Evolutionary conservation across 2,113 vertebrate species (phyloP).

Genomic region (Eublepharis macularius): DNA sequence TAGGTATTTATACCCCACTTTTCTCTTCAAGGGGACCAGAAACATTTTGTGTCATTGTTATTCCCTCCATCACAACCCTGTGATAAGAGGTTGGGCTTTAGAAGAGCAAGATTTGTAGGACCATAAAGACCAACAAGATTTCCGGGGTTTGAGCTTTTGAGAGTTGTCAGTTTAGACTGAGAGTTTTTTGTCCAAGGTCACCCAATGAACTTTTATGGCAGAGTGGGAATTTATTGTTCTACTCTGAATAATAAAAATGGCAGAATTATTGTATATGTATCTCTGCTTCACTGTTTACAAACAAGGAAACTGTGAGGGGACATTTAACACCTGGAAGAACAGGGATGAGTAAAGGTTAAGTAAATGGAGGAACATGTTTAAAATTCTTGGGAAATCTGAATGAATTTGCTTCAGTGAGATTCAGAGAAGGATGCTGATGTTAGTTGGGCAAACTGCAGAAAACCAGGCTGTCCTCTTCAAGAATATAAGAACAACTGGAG

Average conservation of each 20-base stretch:
- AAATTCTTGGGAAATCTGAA: conserved; percentile 4
- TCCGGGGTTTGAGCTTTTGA: no score
- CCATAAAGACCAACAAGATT: no score
- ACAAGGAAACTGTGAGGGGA: conserved; percentile 3
- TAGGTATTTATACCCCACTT: no score
- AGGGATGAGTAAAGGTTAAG: background rate
- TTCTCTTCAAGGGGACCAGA: no score
- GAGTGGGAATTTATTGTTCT: background rate
- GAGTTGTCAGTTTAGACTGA: no score
- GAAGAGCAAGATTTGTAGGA: no score
- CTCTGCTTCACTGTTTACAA: background rate
- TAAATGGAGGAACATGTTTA: background rate
- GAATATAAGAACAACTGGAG: background rate
- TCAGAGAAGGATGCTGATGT: background rate
- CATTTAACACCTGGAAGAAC: background rate
- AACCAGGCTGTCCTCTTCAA: background rate
- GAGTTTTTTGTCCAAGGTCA: no score
- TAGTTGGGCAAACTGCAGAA: background rate
- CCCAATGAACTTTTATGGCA: no score
- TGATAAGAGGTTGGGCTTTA: no score
- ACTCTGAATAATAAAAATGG: background rate
- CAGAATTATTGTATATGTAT: conserved; percentile 1
- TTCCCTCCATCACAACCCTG: no score
- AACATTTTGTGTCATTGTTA: no score
- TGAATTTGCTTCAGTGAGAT: background rate